phyloP scores from a whole-genome alignment of 2,888 invertebrate genomes.

The Neria commutata region DNA sequence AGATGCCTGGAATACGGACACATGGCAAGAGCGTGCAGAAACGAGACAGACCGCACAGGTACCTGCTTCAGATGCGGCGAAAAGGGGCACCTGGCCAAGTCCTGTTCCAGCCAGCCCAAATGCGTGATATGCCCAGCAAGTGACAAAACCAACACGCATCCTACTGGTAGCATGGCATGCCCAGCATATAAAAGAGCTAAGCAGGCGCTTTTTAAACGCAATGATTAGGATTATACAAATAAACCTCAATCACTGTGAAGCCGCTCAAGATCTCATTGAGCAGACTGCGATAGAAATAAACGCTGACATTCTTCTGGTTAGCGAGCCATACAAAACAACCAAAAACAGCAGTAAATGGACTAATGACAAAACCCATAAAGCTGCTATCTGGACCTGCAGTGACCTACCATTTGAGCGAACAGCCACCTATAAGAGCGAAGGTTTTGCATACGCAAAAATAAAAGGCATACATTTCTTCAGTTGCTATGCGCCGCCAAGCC shows the following conservation, averaged over 20 bases:
- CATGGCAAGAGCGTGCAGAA: not conserved
- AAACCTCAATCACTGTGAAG: constrained; percentile 6
- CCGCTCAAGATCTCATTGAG: constrained; percentile 2
- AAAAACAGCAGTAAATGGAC: not conserved
- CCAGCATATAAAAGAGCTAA: not conserved
- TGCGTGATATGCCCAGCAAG: not conserved
- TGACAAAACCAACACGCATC: not conserved
- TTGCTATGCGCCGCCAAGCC: constrained; percentile 14
- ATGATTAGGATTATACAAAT: constrained; percentile 6
- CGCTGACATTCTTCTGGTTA: not conserved
- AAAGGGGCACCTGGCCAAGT: not conserved
- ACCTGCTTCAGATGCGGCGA: not conserved
- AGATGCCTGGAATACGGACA: constrained; percentile 8
- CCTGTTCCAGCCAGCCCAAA: not conserved
- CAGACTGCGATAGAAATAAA: not conserved
- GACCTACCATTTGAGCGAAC: not conserved
- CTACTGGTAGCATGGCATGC: not conserved
- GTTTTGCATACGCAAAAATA: constrained; percentile 8
- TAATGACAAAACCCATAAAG: not conserved
- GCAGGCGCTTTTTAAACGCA: not conserved
- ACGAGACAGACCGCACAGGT: not conserved
- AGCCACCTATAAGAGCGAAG: not conserved
- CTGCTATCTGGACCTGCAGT: constrained; percentile 2
- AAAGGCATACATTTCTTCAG: constrained; percentile 7
- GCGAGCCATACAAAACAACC: constrained; percentile 3